Conservation (phyloP, 2,888 invertebrate genomes). For the Apomyelois bistriatella region DNA sequence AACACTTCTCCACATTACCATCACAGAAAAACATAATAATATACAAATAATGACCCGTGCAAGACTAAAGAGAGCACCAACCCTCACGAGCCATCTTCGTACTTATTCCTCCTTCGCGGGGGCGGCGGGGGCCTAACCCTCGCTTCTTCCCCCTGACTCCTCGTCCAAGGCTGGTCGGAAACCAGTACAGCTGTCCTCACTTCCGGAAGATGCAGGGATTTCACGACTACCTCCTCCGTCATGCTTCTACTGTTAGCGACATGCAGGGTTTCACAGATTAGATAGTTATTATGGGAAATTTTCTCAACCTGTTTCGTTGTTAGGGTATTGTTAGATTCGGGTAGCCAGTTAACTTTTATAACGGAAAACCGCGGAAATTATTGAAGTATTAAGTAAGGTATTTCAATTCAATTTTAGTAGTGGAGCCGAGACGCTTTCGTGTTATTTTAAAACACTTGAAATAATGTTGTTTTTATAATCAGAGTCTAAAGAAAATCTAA, state of each 20-base stretch:
- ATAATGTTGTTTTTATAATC: no score
- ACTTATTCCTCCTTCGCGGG: constrained; percentile 60
- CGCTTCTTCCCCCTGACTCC: constrained; percentile 24
- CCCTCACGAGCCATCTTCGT: constrained; percentile 51
- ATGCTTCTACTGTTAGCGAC: constrained; percentile 55
- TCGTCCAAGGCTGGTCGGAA: constrained; percentile 21
- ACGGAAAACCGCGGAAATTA: no score
- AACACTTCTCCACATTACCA: no score
- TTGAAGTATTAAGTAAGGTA: no score
- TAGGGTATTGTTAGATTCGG: not conserved
- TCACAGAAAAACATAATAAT: no score
- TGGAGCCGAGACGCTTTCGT: no score
- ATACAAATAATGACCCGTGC: no score
- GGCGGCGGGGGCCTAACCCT: constrained; percentile 60
- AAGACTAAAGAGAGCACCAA: constrained; percentile 42
- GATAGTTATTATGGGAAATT: not conserved
- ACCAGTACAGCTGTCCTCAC: constrained; percentile 58
- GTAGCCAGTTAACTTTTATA: no score
- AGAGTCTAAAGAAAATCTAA: no score
- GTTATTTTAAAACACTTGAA: no score
- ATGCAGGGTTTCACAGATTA: constrained; percentile 53
- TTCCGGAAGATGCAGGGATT: constrained; percentile 57
- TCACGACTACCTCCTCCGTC: constrained; percentile 59
- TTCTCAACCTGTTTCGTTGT: not conserved
- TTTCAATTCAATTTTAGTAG: no score